These are phyloP conservation scores for Chelmon rostratus DNA, from an alignment of 2,797 vertebrate species.

Conservation along the genomic window DNA sequence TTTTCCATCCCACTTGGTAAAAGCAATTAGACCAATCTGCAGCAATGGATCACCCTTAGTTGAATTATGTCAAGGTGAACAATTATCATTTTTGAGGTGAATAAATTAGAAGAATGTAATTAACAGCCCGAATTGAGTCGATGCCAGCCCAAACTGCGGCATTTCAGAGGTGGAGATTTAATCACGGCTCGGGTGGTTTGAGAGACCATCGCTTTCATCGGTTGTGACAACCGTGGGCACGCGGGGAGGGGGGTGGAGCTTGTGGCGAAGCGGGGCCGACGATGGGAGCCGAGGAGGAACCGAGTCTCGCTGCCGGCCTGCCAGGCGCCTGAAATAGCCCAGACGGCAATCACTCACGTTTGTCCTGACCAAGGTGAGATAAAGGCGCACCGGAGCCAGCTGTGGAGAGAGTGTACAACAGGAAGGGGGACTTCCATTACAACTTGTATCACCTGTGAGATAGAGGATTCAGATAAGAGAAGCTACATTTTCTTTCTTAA, in stretches of 20 bases:
- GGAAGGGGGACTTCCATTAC: slow-evolving; percentile 67
- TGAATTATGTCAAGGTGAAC: slow-evolving; percentile 82
- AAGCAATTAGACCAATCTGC: slow-evolving; percentile 73
- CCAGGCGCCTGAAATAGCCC: slow-evolving; percentile 58
- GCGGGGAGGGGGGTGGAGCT: slow-evolving; percentile 19
- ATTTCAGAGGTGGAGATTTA: slow-evolving; percentile 75
- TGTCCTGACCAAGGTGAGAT: slow-evolving; percentile 67
- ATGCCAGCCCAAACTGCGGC: slow-evolving; percentile 65
- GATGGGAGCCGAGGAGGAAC: slow-evolving; percentile 7
- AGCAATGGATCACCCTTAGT: slow-evolving; percentile 71
- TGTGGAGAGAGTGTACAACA: slow-evolving; percentile 35
- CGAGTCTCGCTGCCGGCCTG: slow-evolving; percentile 37
- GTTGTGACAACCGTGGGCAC: slow-evolving; percentile 62
- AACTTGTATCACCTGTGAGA: slow-evolving; percentile 61
- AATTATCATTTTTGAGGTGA: slow-evolving; percentile 82
- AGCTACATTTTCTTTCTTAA: slow-evolving; percentile 46
- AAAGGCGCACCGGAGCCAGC: slow-evolving; percentile 24
- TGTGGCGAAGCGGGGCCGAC: not conserved
- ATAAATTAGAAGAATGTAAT: slow-evolving; percentile 84
- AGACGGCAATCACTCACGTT: slow-evolving; percentile 70
- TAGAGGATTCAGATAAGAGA: slow-evolving; percentile 47
- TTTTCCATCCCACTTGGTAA: slow-evolving; percentile 35
- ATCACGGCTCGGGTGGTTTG: slow-evolving; percentile 68
- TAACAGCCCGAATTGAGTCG: slow-evolving; percentile 70
- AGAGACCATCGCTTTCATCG: slow-evolving; percentile 66